Evolutionary conservation across 37 sponge, comb jelly and placozoan genomes (phyloP).

Genomic region (Spongilla lacustris): DNA sequence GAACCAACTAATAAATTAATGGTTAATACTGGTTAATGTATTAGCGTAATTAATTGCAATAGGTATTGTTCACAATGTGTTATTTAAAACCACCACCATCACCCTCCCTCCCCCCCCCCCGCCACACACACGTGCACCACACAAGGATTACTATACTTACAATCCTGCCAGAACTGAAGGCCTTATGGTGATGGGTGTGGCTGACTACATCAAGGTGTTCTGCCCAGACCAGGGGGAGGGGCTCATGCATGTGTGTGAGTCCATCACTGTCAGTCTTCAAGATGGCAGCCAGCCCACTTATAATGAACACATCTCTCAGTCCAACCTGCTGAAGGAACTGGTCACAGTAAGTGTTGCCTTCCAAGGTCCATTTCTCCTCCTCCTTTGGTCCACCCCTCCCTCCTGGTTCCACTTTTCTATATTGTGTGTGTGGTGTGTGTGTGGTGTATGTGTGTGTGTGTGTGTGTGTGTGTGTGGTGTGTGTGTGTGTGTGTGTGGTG

Average conservation of each 20-base stretch:
- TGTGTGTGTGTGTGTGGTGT: too few relatives aligned
- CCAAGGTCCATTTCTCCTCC: too few relatives aligned
- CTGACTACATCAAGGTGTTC: conserved; percentile 43
- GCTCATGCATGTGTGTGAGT: conserved; percentile 16
- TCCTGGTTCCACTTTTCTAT: background rate
- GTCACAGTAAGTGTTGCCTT: background rate
- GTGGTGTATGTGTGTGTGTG: background rate
- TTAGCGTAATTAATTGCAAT: too few relatives aligned
- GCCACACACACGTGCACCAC: background rate
- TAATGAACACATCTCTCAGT: background rate
- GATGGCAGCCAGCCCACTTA: background rate
- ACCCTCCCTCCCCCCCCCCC: too few relatives aligned
- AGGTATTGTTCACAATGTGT: too few relatives aligned
- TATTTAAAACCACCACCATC: too few relatives aligned
- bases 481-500: too few relatives aligned
- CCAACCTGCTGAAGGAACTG: background rate
- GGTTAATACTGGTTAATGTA: too few relatives aligned
- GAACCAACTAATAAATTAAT: too few relatives aligned
- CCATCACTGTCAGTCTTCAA: conserved; percentile 24
- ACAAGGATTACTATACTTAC: background rate
- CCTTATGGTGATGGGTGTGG: conserved; percentile 31
- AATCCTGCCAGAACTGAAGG: conserved; percentile 3
- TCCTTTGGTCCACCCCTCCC: background rate
- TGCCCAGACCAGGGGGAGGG: conserved; percentile 26
- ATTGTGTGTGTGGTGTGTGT: background rate